Evolutionary conservation across 1,140 invertebrate species (phyloP).

Genomic region (Achroia grisella): DNA sequence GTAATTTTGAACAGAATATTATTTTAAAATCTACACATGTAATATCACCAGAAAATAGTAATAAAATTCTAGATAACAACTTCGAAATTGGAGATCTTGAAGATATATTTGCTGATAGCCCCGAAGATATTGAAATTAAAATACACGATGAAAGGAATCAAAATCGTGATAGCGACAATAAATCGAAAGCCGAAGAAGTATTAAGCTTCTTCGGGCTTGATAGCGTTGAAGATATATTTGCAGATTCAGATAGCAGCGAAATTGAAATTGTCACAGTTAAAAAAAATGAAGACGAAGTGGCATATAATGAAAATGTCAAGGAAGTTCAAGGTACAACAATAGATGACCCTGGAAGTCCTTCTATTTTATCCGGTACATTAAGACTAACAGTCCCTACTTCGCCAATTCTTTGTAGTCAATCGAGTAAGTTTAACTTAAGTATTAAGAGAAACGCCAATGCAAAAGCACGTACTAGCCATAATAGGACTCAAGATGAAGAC

Average conservation of each 20-base stretch:
- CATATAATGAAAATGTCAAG: conserved; percentile 9
- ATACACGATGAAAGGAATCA: conserved; percentile 8
- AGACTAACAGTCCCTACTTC: conserved; percentile 24
- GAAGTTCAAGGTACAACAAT: conserved; percentile 1
- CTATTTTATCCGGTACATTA: conserved; percentile 44
- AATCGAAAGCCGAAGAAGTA: conserved; percentile 26
- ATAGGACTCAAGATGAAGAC: conserved; percentile 10
- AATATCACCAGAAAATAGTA: not conserved
- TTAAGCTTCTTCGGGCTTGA: conserved; percentile 58
- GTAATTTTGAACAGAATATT: too few species aligned
- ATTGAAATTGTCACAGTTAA: conserved; percentile 9
- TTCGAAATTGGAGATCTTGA: conserved; percentile 60
- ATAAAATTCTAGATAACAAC: conserved; percentile 13
- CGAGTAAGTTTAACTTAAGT: conserved; percentile 31
- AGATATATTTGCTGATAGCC: conserved; percentile 56
- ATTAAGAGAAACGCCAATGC: conserved; percentile 20
- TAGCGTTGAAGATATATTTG: conserved; percentile 65
- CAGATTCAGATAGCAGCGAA: conserved; percentile 35
- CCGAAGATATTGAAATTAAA: conserved; percentile 17
- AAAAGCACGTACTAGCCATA: conserved; percentile 16
- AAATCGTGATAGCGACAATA: not conserved
- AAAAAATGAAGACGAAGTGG: conserved; percentile 5
- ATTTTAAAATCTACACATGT: too few species aligned
- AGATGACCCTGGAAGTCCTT: conserved; percentile 36
- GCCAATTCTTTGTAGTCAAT: conserved; percentile 49